Percentiles rank a stretch among this genome's conserved stretches.
Conservation (phyloP, 1,140 invertebrate species). For the Drosophila sechellia region DNA sequence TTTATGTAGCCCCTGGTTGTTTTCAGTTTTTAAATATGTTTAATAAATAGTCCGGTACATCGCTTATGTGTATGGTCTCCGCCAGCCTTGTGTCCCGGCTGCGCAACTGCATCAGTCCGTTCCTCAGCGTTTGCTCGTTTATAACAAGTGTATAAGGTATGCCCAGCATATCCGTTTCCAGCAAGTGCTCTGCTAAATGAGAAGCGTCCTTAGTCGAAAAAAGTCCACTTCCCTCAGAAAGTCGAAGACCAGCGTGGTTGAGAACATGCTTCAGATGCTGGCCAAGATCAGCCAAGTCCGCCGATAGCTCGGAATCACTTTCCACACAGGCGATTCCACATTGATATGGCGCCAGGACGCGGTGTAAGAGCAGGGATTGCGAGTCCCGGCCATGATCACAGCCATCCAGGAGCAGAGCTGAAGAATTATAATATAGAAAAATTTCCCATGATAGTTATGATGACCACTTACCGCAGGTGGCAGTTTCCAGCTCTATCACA, state of each 20-base stretch:
- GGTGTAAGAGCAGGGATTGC: slow-evolving; percentile 87
- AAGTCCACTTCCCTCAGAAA: slow-evolving; percentile 57
- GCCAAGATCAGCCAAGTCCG: slow-evolving; percentile 85
- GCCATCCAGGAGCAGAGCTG: slow-evolving; percentile 72
- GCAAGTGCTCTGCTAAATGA: slow-evolving; percentile 43
- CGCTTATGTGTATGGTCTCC: slow-evolving; percentile 81
- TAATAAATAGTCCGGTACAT: slow-evolving; percentile 77
- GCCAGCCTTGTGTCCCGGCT: slow-evolving; percentile 90
- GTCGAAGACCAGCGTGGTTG: slow-evolving; percentile 84
- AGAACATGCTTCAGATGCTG: slow-evolving; percentile 85
- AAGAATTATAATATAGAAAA: not conserved
- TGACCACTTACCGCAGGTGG: slow-evolving; percentile 54
- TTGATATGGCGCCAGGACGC: slow-evolving; percentile 89
- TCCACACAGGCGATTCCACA: slow-evolving; percentile 58
- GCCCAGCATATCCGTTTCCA: slow-evolving; percentile 85
- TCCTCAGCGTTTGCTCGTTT: slow-evolving; percentile 88
- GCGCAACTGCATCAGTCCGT: slow-evolving; percentile 89
- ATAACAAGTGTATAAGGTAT: slow-evolving; percentile 85
- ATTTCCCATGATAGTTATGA: not conserved
- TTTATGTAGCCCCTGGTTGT: slow-evolving; percentile 85
- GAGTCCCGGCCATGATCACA: slow-evolving; percentile 55
- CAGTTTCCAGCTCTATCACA: slow-evolving; percentile 62
- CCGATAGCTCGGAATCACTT: slow-evolving; percentile 6
- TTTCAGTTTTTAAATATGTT: slow-evolving; percentile 73
- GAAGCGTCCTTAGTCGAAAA: slow-evolving; percentile 10